Percentiles rank a stretch among this genome's conserved stretches.
These are phyloP conservation scores for Rhamnusium bicolor DNA, from an alignment of 2,888 invertebrate species.

Conservation along the genomic window DNA sequence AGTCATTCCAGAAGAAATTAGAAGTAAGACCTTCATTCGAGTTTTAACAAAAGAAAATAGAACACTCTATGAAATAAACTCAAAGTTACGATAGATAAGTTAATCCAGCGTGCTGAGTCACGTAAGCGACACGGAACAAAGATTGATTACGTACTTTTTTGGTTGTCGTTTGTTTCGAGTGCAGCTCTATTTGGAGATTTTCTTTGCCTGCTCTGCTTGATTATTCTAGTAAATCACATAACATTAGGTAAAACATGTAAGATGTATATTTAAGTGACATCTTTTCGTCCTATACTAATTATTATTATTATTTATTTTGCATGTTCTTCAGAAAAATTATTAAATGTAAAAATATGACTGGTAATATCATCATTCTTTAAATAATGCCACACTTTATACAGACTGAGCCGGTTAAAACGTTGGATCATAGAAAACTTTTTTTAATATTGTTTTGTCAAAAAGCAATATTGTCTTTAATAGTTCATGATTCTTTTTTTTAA, in stretches of 20 bases:
- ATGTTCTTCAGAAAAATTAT: not conserved
- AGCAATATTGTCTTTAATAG: no score
- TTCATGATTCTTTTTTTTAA: no score
- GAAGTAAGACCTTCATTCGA: not conserved
- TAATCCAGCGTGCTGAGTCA: conserved; percentile 27
- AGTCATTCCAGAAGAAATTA: conserved; percentile 27
- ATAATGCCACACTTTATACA: no score
- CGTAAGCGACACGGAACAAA: conserved; percentile 35
- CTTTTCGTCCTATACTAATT: not conserved
- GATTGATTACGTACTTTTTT: conserved; percentile 40
- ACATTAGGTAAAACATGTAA: not conserved
- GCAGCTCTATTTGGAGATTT: conserved; percentile 31
- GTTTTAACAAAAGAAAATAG: conserved; percentile 17
- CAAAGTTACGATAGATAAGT: conserved; percentile 31
- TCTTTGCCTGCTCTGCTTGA: conserved; percentile 13
- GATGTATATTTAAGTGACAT: not conserved
- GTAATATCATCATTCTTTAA: no score
- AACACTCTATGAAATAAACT: conserved; percentile 32
- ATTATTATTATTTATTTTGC: not conserved
- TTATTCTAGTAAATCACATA: conserved; percentile 24
- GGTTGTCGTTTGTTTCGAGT: conserved; percentile 34
- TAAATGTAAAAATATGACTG: no score
- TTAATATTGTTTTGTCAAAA: no score
- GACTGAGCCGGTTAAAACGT: no score
- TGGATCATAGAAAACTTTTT: no score